A percentile compares a stretch with the other conserved stretches of the same genome.
Conservation (phyloP, 2,113 vertebrate species). For the Scomber scombrus region DNA sequence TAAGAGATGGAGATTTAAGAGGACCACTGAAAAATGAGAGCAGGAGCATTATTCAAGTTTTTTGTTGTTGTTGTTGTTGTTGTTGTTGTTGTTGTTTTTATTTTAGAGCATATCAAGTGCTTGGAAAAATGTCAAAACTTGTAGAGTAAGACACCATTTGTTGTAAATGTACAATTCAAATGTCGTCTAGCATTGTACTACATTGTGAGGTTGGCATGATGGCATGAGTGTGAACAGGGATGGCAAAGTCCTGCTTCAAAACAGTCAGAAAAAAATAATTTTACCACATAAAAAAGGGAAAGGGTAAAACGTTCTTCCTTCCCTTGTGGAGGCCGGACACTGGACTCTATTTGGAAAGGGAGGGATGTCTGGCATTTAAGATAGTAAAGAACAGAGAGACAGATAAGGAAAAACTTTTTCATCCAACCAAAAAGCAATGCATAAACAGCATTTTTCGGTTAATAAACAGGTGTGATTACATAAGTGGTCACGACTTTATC, state of each 20-base stretch:
- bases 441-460: neutral
- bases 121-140: slow-evolving; percentile 16
- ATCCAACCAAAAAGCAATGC: neutral
- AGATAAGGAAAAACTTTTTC: neutral
- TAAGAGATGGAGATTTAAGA: slow-evolving; percentile 7
- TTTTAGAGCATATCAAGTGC: neutral
- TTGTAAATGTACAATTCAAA: slow-evolving; percentile 19
- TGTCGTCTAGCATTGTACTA: neutral
- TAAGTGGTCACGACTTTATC: slow-evolving; percentile 12
- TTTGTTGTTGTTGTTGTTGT: neutral
- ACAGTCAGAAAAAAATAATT: neutral
- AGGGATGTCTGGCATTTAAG: neutral
- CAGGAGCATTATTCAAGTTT: neutral
- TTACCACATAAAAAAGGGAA: neutral
- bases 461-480: neutral
- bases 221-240: neutral
- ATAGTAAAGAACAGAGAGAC: neutral
- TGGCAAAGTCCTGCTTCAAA: neutral
- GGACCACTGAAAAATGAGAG: slow-evolving; percentile 4
- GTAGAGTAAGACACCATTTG: neutral
- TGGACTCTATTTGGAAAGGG: neutral
- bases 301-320: neutral
- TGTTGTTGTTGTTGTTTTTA: neutral
- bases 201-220: neutral
- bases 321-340: neutral